Evolutionary conservation across 1,140 invertebrate species (phyloP), one percentile per base, ranked within the genome.

Genomic region (Penaeus chinensis): DNA sequence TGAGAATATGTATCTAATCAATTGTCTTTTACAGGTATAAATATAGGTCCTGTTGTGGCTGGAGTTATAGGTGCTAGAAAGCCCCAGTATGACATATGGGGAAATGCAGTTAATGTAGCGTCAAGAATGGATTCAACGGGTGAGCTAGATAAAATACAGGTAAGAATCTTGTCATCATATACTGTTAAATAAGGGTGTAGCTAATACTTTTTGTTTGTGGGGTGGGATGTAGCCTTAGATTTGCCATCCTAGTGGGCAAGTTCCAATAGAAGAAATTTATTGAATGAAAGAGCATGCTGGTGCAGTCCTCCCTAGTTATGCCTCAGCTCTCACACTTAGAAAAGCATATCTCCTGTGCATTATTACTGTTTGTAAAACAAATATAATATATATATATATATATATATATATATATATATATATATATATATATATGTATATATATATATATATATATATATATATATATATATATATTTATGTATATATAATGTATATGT

Each of bases 61-160:
- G 98, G 98, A 0, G 98, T 99, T 0, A 98, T 99, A 90, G 98
- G 98, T 2, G 97, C 97, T 5, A 94, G 97, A 80, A 97, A 97
- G 91, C 96, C 96, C 11, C 96, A 97, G 89, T 98, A 97, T 92
- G 96, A 98, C 91, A 97, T 97, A 91, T 97, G 96, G 96, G 96
- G 96, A 37, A 98, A 98, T 92, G 96, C 97, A 2, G 98, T 99
- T 0, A 99, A 99, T 93, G 96, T 97, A 11, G 96, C 96, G 7
- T 96, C 95, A 37, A 94, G 96, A 66, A 98, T 97, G 90, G 90
- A 90, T 66, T 89, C 87, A 24, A 97, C 96, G 0, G 96, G 96
- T 8, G 92, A 96, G 10, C 92, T 95, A 11, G 96, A 97, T 92
- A 95, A 96, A 91, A 97, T 97, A 91, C 96, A 96, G 93, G 95